Conservation (phyloP, 2,888 invertebrate species). For the Galerucella calmariensis region DNA sequence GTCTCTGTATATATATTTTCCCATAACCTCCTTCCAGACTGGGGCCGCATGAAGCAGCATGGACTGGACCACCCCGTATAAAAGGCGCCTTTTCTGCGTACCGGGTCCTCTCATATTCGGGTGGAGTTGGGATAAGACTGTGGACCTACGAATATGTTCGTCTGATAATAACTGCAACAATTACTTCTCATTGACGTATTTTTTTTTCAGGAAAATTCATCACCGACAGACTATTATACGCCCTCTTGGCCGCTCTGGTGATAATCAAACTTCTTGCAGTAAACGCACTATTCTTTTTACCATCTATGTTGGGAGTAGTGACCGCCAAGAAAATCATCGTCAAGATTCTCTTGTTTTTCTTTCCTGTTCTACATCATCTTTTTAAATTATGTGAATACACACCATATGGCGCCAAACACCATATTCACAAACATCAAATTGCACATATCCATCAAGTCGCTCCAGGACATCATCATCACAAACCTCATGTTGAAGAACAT, state of each 20-base stretch:
- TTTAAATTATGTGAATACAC: conserved; percentile 89
- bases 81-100: too few species aligned
- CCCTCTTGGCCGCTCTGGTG: conserved; percentile 79
- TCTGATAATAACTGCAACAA: too few species aligned
- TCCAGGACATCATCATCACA: conserved; percentile 46
- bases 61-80: too few species aligned
- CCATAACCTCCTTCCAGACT: too few species aligned
- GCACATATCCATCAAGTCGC: conserved; percentile 50
- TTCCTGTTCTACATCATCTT: conserved; percentile 84
- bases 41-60: too few species aligned
- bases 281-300: conserved; percentile 83
- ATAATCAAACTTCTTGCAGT: conserved; percentile 83
- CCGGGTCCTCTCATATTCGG: too few species aligned
- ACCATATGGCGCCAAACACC: conserved; percentile 79
- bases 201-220: conserved; percentile 78
- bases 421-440: conserved; percentile 67
- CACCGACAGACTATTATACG: conserved; percentile 76
- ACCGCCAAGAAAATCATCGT: conserved; percentile 87
- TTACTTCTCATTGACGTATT: too few species aligned
- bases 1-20: too few species aligned
- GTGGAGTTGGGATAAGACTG: too few species aligned
- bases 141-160: too few species aligned
- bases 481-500: conserved; percentile 47
- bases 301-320: conserved; percentile 81
- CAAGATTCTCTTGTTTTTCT: conserved; percentile 82